These are phyloP conservation scores for Dorcus hopei DNA, from an alignment of 2,888 invertebrate genomes.

Conservation along the genomic window DNA sequence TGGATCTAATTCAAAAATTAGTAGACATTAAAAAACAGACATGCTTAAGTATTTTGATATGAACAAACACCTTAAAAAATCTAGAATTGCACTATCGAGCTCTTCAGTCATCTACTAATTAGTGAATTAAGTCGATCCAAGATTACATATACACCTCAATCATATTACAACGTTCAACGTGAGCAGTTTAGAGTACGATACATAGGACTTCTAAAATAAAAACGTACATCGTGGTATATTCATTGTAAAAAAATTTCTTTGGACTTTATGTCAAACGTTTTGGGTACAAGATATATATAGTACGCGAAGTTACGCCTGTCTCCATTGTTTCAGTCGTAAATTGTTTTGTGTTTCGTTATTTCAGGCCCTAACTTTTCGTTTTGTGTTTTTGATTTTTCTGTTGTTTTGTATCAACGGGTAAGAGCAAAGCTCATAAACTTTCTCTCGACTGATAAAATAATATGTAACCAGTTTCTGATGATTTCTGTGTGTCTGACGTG, in stretches of 20 bases:
- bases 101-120: neutral
- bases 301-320: neutral
- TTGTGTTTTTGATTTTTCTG: constrained; percentile 7
- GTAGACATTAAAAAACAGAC: neutral
- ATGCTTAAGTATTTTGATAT: neutral
- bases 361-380: constrained; percentile 14
- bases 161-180: neutral
- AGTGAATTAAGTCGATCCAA: neutral
- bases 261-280: constrained; percentile 12
- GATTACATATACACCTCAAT: neutral
- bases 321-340: constrained; percentile 4
- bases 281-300: constrained; percentile 10
- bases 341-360: constrained; percentile 2
- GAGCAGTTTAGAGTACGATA: neutral
- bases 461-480: constrained; percentile 99
- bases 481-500: constrained; percentile 97
- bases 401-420: constrained; percentile 6
- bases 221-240: constrained; percentile 8
- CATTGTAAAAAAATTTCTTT: constrained; percentile 17
- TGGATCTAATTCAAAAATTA: neutral
- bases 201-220: neutral
- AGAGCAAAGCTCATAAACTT: constrained; percentile 35
- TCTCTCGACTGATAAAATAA: constrained; percentile 92
- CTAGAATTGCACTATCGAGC: neutral
- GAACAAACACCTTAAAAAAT: neutral